phyloP scores from a whole-genome alignment of 2,113 vertebrate species.

The Pipa parva region DNA sequence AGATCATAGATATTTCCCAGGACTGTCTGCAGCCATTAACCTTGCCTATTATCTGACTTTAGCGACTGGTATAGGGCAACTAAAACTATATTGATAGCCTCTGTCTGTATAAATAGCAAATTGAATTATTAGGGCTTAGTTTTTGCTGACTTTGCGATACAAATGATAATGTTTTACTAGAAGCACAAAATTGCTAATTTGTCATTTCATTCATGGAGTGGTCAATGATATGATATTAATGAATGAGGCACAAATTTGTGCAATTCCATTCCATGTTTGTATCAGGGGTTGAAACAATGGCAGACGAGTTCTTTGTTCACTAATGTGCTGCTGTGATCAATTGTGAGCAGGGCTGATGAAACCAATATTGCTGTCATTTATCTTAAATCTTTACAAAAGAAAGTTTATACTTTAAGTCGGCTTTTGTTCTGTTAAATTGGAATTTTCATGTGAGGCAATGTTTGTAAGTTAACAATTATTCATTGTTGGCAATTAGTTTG shows the following conservation, averaged over 20 bases:
- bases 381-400: not conserved
- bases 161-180: conserved; percentile 69
- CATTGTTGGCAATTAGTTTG: conserved; percentile 8
- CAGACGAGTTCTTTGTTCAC: conserved; percentile 53
- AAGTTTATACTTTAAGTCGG: conserved; percentile 13
- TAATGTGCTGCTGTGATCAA: conserved; percentile 12
- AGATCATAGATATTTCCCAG: conserved; percentile 72
- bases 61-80: conserved; percentile 76
- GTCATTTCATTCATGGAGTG: conserved; percentile 75
- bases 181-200: conserved; percentile 69
- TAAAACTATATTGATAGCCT: conserved; percentile 71
- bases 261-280: conserved; percentile 39
- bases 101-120: conserved; percentile 56
- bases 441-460: conserved; percentile 7
- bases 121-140: conserved; percentile 67
- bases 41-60: conserved; percentile 77
- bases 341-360: not conserved
- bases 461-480: not conserved
- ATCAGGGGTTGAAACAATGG: conserved; percentile 38
- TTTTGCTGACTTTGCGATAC: conserved; percentile 83
- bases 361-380: conserved; percentile 17
- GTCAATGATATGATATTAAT: conserved; percentile 63
- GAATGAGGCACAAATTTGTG: conserved; percentile 56
- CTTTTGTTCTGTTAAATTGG: conserved; percentile 8
- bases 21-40: conserved; percentile 77